Conservation (phyloP, 2,797 vertebrate species). For the Sebastes matsubarae region DNA sequence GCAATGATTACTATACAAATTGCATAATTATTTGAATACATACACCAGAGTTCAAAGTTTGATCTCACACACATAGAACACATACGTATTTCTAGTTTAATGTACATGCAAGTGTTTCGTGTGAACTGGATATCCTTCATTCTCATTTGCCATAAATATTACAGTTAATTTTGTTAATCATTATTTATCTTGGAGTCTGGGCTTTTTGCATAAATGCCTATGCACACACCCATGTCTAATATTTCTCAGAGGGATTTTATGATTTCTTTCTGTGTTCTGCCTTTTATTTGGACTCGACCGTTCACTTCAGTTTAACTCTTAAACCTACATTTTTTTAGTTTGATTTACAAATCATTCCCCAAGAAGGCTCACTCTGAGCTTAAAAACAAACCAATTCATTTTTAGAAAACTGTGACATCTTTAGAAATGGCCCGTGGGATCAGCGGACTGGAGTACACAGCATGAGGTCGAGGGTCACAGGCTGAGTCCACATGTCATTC, state of each 20-base stretch:
- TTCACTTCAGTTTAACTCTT: not conserved
- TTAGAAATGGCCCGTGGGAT: slow-evolving; percentile 3
- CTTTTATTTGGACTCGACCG: not conserved
- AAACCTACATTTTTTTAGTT: slow-evolving; percentile 18
- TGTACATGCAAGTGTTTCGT: slow-evolving; percentile 68
- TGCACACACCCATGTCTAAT: not conserved
- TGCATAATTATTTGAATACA: slow-evolving; percentile 81
- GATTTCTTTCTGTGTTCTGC: not conserved
- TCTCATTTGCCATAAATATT: slow-evolving; percentile 34
- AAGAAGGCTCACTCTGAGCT: not conserved
- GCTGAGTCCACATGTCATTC: not conserved
- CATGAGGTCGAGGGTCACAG: not conserved
- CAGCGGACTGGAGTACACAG: not conserved
- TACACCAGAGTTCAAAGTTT: slow-evolving; percentile 59
- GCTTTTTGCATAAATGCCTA: slow-evolving; percentile 24
- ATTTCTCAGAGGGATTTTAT: not conserved
- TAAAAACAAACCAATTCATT: slow-evolving; percentile 15
- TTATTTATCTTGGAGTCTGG: not conserved
- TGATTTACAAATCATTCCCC: slow-evolving; percentile 17
- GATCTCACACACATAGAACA: slow-evolving; percentile 60
- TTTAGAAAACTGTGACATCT: slow-evolving; percentile 17
- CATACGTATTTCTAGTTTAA: slow-evolving; percentile 53
- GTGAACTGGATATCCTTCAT: slow-evolving; percentile 27
- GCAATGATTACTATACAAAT: slow-evolving; percentile 75
- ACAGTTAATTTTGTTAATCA: slow-evolving; percentile 22